Evolutionary conservation across 2,113 vertebrate species (phyloP), one percentile per base, ranked within the genome.

Genomic region (Bettongia penicillata): DNA sequence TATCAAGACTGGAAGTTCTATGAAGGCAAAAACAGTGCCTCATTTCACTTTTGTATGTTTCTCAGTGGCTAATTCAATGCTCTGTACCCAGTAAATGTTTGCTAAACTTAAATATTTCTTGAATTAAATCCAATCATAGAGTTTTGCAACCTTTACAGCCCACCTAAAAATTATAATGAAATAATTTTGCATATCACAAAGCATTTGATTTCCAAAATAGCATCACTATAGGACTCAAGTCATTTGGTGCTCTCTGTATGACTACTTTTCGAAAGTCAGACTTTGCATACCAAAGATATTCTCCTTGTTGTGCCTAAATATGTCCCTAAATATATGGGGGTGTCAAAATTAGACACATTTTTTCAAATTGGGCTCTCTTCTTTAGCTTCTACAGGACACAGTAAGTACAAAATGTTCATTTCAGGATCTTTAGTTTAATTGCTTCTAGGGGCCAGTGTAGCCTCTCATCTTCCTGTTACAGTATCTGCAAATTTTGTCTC

Each of bases 311-410:
- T 43, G 14, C n/a, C n/a, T 43, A 6, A 84, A 84, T 84, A n/a
- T n/a, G n/a, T n/a, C n/a, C n/a, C n/a, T n/a, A 25, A 26, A 26
- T 53, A 16, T 77, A n/a, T 77, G 3, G 0, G 37, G 12, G 4
- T 94, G 25, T 77, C 47, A 52, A 95, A 61, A 95, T 91, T 26
- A 96, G 90, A 23, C 77, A 0, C 47, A 57, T 68, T 89, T 93
- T 47, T 91, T 16, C 4, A 93, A 97, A n/a, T 90, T 53, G 51
- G 68, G 2, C 22, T 24, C 97, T 91, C 28, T 68, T 23, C 90
- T 0, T 51, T 93, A 84, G 50, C 2, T 0, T 52, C 5, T 57
- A 49, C 3, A 89, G 50, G 26, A 90, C 25, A n/a, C 28, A 92
- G 9, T 25, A 51, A 92, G 51, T 77, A 31, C 12, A 91, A 91